Conservation (phyloP, 2,888 invertebrate genomes). For the Cryptophagus acutangulus region DNA sequence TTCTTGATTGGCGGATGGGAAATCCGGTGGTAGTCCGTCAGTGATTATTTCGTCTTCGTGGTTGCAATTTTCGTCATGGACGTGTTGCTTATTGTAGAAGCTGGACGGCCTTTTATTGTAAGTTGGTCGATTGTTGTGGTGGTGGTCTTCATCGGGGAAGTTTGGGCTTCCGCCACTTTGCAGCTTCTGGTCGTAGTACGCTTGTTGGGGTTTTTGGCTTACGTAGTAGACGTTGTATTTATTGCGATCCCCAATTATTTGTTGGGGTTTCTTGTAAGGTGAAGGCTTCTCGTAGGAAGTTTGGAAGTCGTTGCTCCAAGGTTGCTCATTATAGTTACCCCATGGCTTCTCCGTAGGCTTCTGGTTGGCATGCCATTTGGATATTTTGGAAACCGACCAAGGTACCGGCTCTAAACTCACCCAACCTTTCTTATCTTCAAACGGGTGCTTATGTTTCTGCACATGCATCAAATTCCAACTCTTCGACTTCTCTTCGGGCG, state of each 20-base stretch:
- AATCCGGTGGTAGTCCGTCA: constrained; percentile 53
- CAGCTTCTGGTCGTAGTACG: constrained; percentile 35
- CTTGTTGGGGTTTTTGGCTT: constrained; percentile 27
- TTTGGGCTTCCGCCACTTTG: constrained; percentile 28
- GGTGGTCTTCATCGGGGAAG: constrained; percentile 13
- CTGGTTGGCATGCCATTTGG: constrained; percentile 67
- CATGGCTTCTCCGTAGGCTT: constrained; percentile 45
- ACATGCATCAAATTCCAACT: constrained; percentile 53
- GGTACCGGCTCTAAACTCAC: constrained; percentile 72
- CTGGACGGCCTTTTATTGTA: constrained; percentile 7
- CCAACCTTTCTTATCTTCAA: constrained; percentile 71
- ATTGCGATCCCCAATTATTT: constrained; percentile 26
- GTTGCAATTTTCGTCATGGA: constrained; percentile 26
- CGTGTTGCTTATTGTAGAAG: constrained; percentile 18
- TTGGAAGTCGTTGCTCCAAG: constrained; percentile 33
- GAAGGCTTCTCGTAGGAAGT: not conserved
- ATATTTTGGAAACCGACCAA: constrained; percentile 75
- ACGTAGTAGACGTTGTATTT: constrained; percentile 48
- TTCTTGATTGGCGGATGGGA: constrained; percentile 41
- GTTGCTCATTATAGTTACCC: constrained; percentile 38
- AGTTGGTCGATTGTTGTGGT: constrained; percentile 13
- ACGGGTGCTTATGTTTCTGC: constrained; percentile 54
- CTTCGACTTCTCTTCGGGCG: constrained; percentile 44
- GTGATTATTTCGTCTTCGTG: constrained; percentile 48
- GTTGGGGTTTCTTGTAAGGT: constrained; percentile 27